Conservation (phyloP, 2,797 vertebrate genomes). For the Tiaroga cobitis region DNA sequence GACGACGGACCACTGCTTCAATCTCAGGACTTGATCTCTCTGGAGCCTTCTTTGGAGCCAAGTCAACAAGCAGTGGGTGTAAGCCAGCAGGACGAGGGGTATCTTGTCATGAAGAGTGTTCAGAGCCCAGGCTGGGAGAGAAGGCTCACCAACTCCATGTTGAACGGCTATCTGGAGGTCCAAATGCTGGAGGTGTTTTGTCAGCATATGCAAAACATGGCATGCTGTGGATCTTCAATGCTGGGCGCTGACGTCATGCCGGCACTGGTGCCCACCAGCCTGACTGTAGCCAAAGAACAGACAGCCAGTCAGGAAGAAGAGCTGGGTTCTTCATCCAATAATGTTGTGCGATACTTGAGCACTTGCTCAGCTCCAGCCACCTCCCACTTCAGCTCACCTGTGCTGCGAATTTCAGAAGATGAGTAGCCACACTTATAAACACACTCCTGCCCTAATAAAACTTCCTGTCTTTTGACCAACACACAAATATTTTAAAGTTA, state of each 20-base stretch:
- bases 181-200: conserved; percentile 82
- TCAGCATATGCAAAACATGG: conserved; percentile 80
- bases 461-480: not conserved
- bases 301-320: conserved; percentile 70
- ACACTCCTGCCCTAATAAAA: not conserved
- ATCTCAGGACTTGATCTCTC: conserved; percentile 65
- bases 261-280: conserved; percentile 57
- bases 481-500: not conserved
- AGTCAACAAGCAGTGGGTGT: conserved; percentile 56
- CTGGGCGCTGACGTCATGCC: conserved; percentile 62
- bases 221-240: conserved; percentile 70
- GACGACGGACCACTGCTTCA: conserved; percentile 68
- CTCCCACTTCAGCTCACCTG: conserved; percentile 78
- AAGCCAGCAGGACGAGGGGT: conserved; percentile 44
- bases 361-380: conserved; percentile 64
- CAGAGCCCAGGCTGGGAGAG: conserved; percentile 61
- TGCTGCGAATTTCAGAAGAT: conserved; percentile 77
- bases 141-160: conserved; percentile 75
- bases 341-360: conserved; percentile 66
- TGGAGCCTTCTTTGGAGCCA: conserved; percentile 39
- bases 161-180: conserved; percentile 79
- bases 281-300: conserved; percentile 67
- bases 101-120: conserved; percentile 69
- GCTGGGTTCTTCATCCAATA: conserved; percentile 66
- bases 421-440: conserved; percentile 13